Evolutionary conservation across 2,888 invertebrate genomes (phyloP).

Genomic region (Iphiclides podalirius): DNA sequence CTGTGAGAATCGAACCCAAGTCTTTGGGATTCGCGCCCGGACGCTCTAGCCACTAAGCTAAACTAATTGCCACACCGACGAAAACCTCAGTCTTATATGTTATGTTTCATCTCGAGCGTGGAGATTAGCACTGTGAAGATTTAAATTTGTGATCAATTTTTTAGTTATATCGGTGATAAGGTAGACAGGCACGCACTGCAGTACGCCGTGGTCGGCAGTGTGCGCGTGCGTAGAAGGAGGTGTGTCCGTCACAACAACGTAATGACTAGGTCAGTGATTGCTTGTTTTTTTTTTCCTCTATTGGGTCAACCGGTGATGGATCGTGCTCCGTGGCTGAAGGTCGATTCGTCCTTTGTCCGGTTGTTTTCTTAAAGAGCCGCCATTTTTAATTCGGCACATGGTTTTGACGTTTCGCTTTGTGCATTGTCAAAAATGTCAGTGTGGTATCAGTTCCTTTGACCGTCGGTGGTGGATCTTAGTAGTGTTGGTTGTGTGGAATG

Average conservation of each 20-base stretch:
- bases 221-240: constrained; percentile 60
- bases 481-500: not conserved
- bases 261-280: constrained; percentile 69
- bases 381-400: no score
- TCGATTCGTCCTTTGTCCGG: constrained; percentile 21
- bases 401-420: constrained; percentile 18
- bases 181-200: constrained; percentile 73
- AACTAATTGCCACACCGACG: no score
- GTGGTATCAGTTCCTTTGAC: constrained; percentile 6
- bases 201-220: constrained; percentile 66
- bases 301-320: constrained; percentile 35
- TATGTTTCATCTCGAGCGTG: no score
- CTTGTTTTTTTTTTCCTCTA: constrained; percentile 32
- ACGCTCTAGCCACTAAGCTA: no score
- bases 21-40: no score
- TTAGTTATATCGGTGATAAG: constrained; percentile 71
- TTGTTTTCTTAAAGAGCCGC: not conserved
- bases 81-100: no score
- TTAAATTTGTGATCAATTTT: constrained; percentile 42
- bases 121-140: no score
- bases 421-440: constrained; percentile 19
- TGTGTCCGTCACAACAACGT: constrained; percentile 73
- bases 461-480: constrained; percentile 5
- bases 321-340: constrained; percentile 27
- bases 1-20: no score